Conservation (phyloP, 1,140 invertebrate species). For the Potamilus streckersoni region DNA sequence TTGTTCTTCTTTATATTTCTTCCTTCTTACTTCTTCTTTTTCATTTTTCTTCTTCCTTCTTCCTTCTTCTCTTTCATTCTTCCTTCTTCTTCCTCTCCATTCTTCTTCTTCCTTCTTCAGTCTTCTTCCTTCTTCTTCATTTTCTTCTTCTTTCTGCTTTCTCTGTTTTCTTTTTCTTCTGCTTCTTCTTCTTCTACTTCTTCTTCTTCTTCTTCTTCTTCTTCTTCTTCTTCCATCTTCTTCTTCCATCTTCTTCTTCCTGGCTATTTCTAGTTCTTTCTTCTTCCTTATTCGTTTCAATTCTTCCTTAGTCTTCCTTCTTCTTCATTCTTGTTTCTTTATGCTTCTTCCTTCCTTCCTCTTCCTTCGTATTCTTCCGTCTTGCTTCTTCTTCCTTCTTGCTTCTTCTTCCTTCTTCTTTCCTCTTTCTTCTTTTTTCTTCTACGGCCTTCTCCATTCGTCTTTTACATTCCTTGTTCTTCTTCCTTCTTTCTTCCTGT, state of each 20-base stretch:
- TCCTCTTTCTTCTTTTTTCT: background rate
- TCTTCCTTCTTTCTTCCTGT: too few species aligned
- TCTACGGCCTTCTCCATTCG: background rate
- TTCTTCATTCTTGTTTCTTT: background rate
- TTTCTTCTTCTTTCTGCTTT: background rate
- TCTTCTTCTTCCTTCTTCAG: background rate
- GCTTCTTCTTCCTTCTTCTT: too few species aligned
- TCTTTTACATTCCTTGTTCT: too few species aligned
- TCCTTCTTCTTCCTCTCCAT: background rate
- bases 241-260: background rate
- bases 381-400: too few species aligned
- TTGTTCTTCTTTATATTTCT: too few species aligned
- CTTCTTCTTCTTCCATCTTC: background rate
- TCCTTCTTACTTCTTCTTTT: background rate
- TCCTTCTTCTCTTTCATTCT: background rate
- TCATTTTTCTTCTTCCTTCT: background rate
- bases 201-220: background rate
- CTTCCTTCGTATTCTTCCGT: too few species aligned
- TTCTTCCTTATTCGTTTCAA: too few species aligned
- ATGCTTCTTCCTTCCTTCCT: background rate
- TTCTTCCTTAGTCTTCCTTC: background rate
- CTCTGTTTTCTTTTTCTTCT: background rate
- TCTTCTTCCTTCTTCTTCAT: background rate
- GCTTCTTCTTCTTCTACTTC: too few species aligned
- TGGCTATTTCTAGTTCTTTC: background rate